A percentile compares a stretch with the other conserved stretches of the same genome.
Conservation (phyloP, 2,888 invertebrate species). For the Rotaria magnacalcarata region DNA sequence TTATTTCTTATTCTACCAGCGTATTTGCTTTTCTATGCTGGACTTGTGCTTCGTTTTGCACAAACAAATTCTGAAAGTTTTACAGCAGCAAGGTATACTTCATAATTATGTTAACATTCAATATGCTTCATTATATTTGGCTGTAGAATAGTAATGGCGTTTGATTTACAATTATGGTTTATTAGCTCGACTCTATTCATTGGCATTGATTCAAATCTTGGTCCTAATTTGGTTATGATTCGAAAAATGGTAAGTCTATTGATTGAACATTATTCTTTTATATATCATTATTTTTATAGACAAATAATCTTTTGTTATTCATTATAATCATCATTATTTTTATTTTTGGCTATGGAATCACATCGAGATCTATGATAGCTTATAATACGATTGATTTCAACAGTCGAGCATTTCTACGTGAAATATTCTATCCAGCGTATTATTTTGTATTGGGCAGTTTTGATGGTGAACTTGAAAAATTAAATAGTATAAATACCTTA, state of each 20-base stretch:
- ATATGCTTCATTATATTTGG: background rate
- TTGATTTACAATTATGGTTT: background rate
- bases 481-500: background rate
- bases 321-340: background rate
- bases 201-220: background rate
- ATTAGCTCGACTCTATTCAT: background rate
- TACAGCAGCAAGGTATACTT: background rate
- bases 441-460: background rate
- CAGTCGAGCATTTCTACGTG: background rate
- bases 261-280: background rate
- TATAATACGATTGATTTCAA: background rate
- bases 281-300: background rate
- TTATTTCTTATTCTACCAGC: background rate
- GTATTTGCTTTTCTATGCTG: background rate
- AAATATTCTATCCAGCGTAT: background rate
- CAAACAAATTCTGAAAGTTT: background rate
- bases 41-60: background rate
- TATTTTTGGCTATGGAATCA: background rate
- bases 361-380: background rate
- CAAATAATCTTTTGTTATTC: background rate
- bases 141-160: background rate
- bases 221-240: background rate
- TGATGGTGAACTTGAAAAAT: background rate
- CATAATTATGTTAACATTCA: too few species aligned
- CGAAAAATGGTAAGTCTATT: background rate